phyloP scores from a whole-genome alignment of 2,113 vertebrate genomes.

The Sorex fumeus region DNA sequence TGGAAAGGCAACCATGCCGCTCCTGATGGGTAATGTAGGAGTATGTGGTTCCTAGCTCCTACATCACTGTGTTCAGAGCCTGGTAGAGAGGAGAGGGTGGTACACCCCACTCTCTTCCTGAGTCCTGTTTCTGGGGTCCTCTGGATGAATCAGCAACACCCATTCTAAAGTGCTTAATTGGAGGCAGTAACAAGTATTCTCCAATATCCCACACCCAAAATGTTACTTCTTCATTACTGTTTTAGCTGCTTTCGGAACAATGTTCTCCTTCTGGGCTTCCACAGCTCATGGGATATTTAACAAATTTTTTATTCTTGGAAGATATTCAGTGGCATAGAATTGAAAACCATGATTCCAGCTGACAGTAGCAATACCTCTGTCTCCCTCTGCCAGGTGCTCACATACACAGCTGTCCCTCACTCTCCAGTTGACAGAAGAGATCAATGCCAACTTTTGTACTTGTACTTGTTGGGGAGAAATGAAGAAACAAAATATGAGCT shows the following conservation, averaged over 20 bases:
- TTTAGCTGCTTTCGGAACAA: neutral
- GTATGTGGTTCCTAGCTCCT: too few species aligned
- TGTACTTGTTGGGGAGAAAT: conserved; percentile 38
- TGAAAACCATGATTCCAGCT: neutral
- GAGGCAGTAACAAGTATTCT: neutral
- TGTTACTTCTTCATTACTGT: neutral
- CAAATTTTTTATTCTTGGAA: neutral
- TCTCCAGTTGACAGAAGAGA: neutral
- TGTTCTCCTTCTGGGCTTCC: neutral
- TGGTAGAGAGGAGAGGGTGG: too few species aligned
- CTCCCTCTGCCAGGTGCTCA: accelerated
- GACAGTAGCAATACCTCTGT: neutral
- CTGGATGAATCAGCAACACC: neutral
- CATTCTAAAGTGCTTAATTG: neutral
- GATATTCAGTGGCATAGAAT: neutral
- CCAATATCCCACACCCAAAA: neutral
- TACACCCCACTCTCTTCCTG: too few species aligned
- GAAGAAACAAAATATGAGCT: conserved; percentile 7
- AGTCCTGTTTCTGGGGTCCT: too few species aligned
- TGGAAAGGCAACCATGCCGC: conserved; percentile 61
- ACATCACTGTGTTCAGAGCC: too few species aligned
- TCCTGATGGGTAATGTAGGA: neutral
- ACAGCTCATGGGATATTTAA: conserved; percentile 52
- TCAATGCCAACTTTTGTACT: neutral
- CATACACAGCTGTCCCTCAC: conserved; percentile 12